phyloP scores from a whole-genome alignment of 1,140 invertebrate genomes.

The Hylaeus volcanicus region DNA sequence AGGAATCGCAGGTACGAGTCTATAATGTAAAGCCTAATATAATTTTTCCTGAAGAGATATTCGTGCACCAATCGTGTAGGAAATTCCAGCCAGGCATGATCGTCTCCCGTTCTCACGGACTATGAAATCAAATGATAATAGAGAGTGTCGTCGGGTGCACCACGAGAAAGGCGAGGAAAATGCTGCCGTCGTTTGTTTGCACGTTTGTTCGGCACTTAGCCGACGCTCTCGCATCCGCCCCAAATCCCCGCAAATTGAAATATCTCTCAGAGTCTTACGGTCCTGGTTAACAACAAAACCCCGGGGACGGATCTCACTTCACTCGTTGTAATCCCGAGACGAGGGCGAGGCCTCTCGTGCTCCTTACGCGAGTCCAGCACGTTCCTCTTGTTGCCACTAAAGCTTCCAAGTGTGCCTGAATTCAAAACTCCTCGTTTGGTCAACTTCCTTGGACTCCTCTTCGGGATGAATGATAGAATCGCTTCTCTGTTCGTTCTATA shows the following conservation, averaged over 20 bases:
- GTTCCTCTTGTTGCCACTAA: slow-evolving; percentile 42
- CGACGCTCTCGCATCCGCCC: slow-evolving; percentile 51
- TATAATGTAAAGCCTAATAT: too few relatives aligned
- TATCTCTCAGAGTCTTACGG: slow-evolving; percentile 69
- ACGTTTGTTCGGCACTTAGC: slow-evolving; percentile 71
- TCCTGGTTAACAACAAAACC: slow-evolving; percentile 73
- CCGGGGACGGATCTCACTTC: slow-evolving; percentile 68
- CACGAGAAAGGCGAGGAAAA: slow-evolving; percentile 50
- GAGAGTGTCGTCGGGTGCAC: slow-evolving; percentile 30
- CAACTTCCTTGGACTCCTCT: background rate
- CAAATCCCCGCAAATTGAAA: slow-evolving; percentile 74
- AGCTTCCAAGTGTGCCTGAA: background rate
- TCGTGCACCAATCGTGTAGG: background rate
- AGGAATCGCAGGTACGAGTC: too few relatives aligned
- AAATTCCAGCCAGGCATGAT: slow-evolving; percentile 5
- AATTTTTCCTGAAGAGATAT: background rate
- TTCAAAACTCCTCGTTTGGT: background rate
- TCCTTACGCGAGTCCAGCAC: slow-evolving; percentile 57
- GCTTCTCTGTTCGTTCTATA: too few relatives aligned
- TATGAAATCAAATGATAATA: slow-evolving; percentile 57
- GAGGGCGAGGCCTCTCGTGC: slow-evolving; percentile 56
- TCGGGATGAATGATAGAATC: too few relatives aligned
- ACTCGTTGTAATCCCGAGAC: slow-evolving; percentile 65
- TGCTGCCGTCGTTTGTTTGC: slow-evolving; percentile 64
- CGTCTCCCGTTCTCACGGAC: slow-evolving; percentile 31